Conservation (phyloP, 2,888 invertebrate species). For the Zhuqinia jingwanae region DNA sequence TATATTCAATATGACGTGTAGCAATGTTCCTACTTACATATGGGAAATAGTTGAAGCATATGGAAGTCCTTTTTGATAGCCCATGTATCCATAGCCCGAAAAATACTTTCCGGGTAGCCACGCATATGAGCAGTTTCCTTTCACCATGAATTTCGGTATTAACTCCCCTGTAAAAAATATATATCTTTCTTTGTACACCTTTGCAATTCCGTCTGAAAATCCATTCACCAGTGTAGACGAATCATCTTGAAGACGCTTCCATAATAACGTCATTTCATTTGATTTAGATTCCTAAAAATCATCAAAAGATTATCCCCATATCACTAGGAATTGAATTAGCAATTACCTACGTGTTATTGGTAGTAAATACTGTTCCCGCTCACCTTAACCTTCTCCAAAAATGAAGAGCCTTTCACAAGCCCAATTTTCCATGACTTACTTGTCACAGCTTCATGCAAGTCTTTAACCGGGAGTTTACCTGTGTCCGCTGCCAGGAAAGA, state of each 20-base stretch:
- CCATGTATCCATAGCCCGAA: slow-evolving; percentile 78
- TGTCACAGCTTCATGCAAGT: slow-evolving; percentile 73
- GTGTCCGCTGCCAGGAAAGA: slow-evolving; percentile 76
- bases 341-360: background rate
- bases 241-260: slow-evolving; percentile 72
- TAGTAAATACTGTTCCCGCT: background rate
- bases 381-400: slow-evolving; percentile 77
- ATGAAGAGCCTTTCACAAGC: slow-evolving; percentile 74
- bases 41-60: slow-evolving; percentile 74
- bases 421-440: slow-evolving; percentile 77
- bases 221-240: slow-evolving; percentile 71
- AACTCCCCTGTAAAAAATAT: slow-evolving; percentile 78
- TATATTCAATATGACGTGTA: no score
- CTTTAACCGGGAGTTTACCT: slow-evolving; percentile 74
- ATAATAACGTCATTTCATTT: slow-evolving; percentile 70
- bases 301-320: no score
- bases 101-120: slow-evolving; percentile 77
- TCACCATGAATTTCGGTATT: slow-evolving; percentile 76
- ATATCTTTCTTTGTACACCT: slow-evolving; percentile 74
- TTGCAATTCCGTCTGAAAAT: slow-evolving; percentile 73
- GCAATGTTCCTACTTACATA: slow-evolving; percentile 72
- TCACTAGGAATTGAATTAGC: no score
- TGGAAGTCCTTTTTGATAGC: slow-evolving; percentile 77
- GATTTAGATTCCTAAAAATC: slow-evolving; percentile 71
- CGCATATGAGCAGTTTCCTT: slow-evolving; percentile 75